Evolutionary conservation across 2,113 vertebrate species (phyloP), one percentile per base, ranked within the genome.

Genomic region (Gymnogyps californianus): DNA sequence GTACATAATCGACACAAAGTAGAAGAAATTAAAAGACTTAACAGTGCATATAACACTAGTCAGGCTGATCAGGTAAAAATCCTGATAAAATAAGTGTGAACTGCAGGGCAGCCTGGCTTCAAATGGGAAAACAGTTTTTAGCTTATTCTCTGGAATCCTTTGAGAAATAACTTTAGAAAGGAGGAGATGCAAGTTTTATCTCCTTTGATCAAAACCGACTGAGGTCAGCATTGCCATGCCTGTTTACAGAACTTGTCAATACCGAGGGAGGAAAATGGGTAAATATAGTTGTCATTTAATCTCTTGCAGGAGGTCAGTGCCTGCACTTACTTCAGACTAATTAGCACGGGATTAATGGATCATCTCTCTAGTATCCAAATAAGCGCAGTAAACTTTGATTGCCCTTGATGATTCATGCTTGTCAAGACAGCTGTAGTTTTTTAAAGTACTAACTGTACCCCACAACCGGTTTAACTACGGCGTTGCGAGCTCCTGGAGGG

Each of bases 281-380:
- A 95, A 97, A 94, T 95, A 95, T 96, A 97, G 80, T 87, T 97
- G 83, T 86, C 93, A 81, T 95, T 89, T 97, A 97, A 97, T 96
- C 93, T 98, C 94, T 91, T 67, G 69, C 32, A 74, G 88, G 95
- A 97, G 93, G 86, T 97, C 96, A 97, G 72, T 61, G 71, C 93
- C 67, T 93, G 69, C 94, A 88, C 80, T 94, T 93, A 91, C 95
- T 92, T 87, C 58, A 96, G 83, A 67, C 69, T 97, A 94, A 96
- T 96, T 97, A 97, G 61, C 78, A 21, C 5, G n/a, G 94, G 90
- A 96, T 96, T 97, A 97, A 75, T 95, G 72, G 84, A 70, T 95
- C 93, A 94, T 97, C 95, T 97, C 79, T 93, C 66, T 34, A 72
- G 69, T 93, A 89, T 79, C 83, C 91, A 87, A 92, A 94, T 94